Percentiles rank a stretch among this genome's conserved stretches.
phyloP scores from a whole-genome alignment of 1,140 invertebrate genomes.

The Dreissena polymorpha region DNA sequence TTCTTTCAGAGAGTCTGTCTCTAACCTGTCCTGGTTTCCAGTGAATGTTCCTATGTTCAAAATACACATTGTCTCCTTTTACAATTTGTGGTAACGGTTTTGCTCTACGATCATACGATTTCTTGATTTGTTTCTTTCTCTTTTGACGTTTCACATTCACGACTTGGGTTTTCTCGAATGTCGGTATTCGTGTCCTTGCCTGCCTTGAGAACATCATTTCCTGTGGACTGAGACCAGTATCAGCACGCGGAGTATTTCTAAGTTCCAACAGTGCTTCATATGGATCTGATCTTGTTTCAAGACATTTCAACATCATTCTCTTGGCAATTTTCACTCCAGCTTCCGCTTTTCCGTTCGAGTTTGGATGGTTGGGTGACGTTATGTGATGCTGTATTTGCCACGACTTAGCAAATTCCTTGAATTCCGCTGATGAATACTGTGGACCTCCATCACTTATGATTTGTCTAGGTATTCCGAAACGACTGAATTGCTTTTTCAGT shows the following conservation, averaged over 20 bases:
- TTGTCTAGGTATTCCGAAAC: too few relatives aligned
- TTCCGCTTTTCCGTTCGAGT: too few relatives aligned
- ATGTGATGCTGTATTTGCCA: too few relatives aligned
- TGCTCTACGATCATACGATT: slow-evolving; percentile 41
- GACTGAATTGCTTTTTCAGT: too few relatives aligned
- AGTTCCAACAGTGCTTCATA: too few relatives aligned
- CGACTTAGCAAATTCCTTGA: too few relatives aligned
- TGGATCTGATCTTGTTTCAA: too few relatives aligned
- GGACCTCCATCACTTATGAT: too few relatives aligned
- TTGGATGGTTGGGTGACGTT: too few relatives aligned
- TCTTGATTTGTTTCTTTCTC: slow-evolving; percentile 39
- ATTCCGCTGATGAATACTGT: too few relatives aligned
- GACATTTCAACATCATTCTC: too few relatives aligned
- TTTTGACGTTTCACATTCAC: slow-evolving; percentile 22
- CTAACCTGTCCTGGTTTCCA: slow-evolving; percentile 33
- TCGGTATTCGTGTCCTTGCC: slow-evolving; percentile 3
- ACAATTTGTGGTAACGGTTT: slow-evolving; percentile 22
- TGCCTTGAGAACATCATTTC: slow-evolving; percentile 24
- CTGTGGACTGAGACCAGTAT: slow-evolving; percentile 39
- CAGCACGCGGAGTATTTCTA: slow-evolving; percentile 59
- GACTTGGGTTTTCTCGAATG: not conserved
- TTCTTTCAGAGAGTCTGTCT: slow-evolving; percentile 8
- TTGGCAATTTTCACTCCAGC: too few relatives aligned
- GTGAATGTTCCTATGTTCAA: slow-evolving; percentile 24
- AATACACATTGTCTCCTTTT: slow-evolving; percentile 53